Evolutionary conservation across 2,797 vertebrate genomes (phyloP).

Genomic region (Eidolon dupreanum): DNA sequence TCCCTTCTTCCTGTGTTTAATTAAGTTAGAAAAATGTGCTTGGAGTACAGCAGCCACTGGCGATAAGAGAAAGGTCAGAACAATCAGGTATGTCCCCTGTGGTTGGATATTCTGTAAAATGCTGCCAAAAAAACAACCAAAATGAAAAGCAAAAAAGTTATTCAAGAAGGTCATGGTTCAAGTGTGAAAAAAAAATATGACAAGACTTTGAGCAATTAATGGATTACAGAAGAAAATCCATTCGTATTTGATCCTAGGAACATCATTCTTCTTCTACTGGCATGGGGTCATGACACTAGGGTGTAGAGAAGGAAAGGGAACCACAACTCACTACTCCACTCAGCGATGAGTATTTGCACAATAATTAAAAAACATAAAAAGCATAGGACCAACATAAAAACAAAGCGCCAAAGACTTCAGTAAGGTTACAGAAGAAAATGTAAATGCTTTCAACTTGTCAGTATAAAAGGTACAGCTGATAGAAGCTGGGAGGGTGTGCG

Average conservation of each 20-base stretch:
- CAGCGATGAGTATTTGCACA: neutral
- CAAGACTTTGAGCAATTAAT: neutral
- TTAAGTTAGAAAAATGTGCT: neutral
- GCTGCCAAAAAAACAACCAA: conserved; percentile 28
- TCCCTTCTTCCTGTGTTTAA: neutral
- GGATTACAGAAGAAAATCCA: neutral
- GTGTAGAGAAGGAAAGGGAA: neutral
- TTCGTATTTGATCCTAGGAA: neutral
- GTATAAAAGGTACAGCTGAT: neutral
- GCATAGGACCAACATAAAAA: neutral
- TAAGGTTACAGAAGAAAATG: neutral
- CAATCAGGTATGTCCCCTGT: neutral
- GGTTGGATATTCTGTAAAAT: neutral
- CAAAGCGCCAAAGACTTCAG: neutral
- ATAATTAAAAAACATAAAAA: neutral
- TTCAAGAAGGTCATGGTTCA: conserved; percentile 9
- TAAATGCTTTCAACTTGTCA: neutral
- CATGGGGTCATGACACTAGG: neutral
- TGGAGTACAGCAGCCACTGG: neutral
- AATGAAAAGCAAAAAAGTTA: neutral
- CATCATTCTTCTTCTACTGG: neutral
- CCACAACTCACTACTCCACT: neutral
- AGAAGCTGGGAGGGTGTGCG: neutral
- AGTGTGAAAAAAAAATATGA: neutral
- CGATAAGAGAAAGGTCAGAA: neutral